Base-by-base conservation (phyloP, 2,797 vertebrate species). In the Setipinna tenuifilis region DNA sequence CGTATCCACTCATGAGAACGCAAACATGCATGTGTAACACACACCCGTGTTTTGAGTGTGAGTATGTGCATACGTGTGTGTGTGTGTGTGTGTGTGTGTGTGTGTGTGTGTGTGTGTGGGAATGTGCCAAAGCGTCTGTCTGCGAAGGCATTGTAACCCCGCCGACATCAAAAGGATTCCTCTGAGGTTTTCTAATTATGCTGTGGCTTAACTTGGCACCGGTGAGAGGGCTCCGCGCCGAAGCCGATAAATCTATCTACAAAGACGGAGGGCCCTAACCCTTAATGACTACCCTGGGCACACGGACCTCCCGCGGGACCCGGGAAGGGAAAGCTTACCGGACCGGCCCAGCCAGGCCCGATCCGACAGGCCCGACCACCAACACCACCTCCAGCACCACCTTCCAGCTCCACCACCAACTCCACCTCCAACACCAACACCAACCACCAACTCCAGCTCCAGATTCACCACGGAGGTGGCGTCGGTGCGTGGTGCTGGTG, bases 191-290 rank as follows among this genome's bases (percentile, higher is more conserved):
- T 86, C 87, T 95, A 95, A 96, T 96, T 95, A 95, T 92, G 94
- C 93, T 94, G 94, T 93, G 93, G 94, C 95, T 95, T 95, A 95
- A 95, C 95, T 96, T 95, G 95, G 95, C 95, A 95, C 94, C 92
- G 91, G 93, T 91, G 93, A 90, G 93, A 94, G 92, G 95, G 93
- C 95, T 95, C 94, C 93, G 94, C 93, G 94, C 91, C 94, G 94
- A 95, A 94, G 93, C 93, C 94, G 93, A 93, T 94, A 95, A 96
- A 96, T 96, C 95, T 95, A 93, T 91, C 91, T 84, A 91, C 89
- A 93, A 92, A 95, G 95, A 95, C 94, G 91, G 89, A 91, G 89
- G 68, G 87, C 93, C 94, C 93, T 94, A 92, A 92, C 93, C 94
- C 94, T 48, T 95, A 92, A 92, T 93, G 93, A 95, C 90, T 89